Evolutionary conservation across 2,888 invertebrate genomes (phyloP).

Genomic region (Apantesis nais): DNA sequence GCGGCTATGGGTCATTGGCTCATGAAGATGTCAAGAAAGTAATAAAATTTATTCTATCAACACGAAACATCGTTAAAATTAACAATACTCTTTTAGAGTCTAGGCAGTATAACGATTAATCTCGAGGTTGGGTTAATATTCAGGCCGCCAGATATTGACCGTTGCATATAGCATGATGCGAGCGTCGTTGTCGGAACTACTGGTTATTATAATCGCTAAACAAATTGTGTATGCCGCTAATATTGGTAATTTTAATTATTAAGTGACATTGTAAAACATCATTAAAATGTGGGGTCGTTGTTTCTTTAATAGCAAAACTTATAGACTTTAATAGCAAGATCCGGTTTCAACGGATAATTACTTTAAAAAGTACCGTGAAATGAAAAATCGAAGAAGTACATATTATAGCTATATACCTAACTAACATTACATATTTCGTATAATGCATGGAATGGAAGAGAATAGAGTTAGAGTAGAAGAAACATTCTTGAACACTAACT

Average conservation of each 20-base stretch:
- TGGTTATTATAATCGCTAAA: neutral
- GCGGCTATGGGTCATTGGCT: constrained; percentile 76
- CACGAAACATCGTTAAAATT: constrained; percentile 62
- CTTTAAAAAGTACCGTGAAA: neutral
- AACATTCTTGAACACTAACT: neutral
- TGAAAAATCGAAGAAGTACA: neutral
- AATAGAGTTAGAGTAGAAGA: neutral
- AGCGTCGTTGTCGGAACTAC: neutral
- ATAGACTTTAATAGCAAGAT: neutral
- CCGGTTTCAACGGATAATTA: neutral
- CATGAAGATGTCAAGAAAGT: constrained; percentile 73
- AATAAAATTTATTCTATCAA: constrained; percentile 69
- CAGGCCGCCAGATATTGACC: constrained; percentile 24
- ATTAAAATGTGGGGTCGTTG: neutral
- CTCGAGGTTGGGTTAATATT: constrained; percentile 28
- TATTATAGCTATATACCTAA: neutral
- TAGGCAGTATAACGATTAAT: constrained; percentile 51
- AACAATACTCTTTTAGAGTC: constrained; percentile 58
- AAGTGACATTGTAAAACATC: neutral
- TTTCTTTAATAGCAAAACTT: neutral
- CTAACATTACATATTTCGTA: neutral
- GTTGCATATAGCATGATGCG: constrained; percentile 26
- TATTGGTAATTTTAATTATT: neutral
- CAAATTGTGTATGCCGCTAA: neutral
- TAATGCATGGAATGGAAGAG: neutral